These are phyloP conservation scores for Zygothrica quintamaculata DNA, from an alignment of 2,888 invertebrate species.

Conservation along the genomic window DNA sequence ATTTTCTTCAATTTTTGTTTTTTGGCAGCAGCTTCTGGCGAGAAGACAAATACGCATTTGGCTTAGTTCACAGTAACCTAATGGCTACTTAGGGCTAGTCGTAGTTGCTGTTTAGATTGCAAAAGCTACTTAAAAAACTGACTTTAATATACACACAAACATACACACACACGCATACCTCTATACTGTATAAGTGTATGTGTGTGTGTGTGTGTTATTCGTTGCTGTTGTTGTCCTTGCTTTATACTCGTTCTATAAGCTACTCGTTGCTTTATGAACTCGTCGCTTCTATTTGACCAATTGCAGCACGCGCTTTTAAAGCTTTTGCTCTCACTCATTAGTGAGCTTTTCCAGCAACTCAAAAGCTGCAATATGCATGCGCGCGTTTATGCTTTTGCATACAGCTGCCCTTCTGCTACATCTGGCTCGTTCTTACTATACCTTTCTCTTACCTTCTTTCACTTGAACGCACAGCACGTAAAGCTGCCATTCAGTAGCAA, in stretches of 20 bases:
- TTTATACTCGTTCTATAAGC: slow-evolving; percentile 28
- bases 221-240: slow-evolving; percentile 48
- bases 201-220: slow-evolving; percentile 15
- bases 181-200: background rate
- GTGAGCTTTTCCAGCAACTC: slow-evolving; percentile 28
- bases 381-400: slow-evolving; percentile 27
- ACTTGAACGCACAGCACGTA: slow-evolving; percentile 3
- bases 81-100: slow-evolving; percentile 11
- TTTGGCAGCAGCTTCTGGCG: slow-evolving; percentile 14
- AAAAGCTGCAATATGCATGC: slow-evolving; percentile 30
- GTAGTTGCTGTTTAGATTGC: slow-evolving; percentile 14
- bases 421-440: slow-evolving; percentile 8
- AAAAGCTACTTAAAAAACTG: slow-evolving; percentile 21
- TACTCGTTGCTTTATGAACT: slow-evolving; percentile 29
- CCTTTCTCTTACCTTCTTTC: background rate
- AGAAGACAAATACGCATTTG: slow-evolving; percentile 6
- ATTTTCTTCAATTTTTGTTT: too few relatives aligned
- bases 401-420: too few relatives aligned
- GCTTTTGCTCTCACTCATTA: slow-evolving; percentile 1
- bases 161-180: slow-evolving; percentile 54
- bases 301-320: slow-evolving; percentile 23
- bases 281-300: slow-evolving; percentile 22
- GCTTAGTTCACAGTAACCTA: slow-evolving; percentile 11
- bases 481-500: slow-evolving; percentile 58
- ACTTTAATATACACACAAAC: slow-evolving; percentile 40